Conservation (phyloP, 2,797 vertebrate genomes). For the Tangara arthus region DNA sequence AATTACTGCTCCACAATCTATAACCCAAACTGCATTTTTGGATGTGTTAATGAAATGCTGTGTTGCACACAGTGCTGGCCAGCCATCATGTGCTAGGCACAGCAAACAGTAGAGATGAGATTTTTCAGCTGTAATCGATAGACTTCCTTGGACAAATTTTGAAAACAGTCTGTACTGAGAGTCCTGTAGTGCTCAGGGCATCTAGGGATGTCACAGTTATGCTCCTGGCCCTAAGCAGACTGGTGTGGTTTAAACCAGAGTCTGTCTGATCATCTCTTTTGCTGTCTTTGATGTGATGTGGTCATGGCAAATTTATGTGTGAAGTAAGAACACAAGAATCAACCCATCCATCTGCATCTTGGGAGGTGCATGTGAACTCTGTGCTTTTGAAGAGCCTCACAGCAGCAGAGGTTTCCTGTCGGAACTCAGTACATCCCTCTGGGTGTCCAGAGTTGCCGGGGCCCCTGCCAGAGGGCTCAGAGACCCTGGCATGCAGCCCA, state of each 20-base stretch:
- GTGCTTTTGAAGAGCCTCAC: not conserved
- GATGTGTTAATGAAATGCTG: not conserved
- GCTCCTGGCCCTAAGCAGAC: not conserved
- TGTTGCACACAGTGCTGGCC: not conserved
- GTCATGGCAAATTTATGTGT: not conserved
- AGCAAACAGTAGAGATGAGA: not conserved
- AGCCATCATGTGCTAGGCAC: not conserved
- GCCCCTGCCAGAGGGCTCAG: too few species aligned
- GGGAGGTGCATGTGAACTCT: not conserved
- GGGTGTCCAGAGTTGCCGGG: too few species aligned
- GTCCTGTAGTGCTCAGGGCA: not conserved
- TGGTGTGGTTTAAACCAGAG: not conserved
- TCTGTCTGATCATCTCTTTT: not conserved
- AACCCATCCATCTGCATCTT: not conserved
- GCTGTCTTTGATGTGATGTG: not conserved
- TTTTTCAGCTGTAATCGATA: not conserved
- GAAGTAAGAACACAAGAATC: not conserved
- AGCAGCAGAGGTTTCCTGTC: not conserved
- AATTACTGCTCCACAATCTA: not conserved
- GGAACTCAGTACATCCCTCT: too few species aligned
- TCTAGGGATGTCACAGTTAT: not conserved
- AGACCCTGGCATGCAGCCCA: too few species aligned
- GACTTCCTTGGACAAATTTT: not conserved
- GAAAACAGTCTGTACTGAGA: not conserved
- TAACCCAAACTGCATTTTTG: not conserved